These are phyloP conservation scores for Aphelenchoides fujianensis DNA, from an alignment of 1,140 invertebrate species.

Conservation along the genomic window DNA sequence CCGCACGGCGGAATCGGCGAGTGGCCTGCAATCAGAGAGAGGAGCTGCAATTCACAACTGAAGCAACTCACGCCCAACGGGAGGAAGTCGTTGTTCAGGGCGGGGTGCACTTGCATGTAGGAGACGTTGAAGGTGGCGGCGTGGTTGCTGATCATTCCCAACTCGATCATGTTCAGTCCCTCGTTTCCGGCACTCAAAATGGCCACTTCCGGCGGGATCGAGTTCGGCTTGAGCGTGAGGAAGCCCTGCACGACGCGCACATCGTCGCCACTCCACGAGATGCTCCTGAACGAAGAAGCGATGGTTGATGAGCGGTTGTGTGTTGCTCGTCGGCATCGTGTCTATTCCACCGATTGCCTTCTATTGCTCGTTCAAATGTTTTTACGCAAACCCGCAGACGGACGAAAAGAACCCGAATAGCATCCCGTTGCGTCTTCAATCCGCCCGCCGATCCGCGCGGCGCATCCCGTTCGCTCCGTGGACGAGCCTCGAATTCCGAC, in stretches of 20 bases:
- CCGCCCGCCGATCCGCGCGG: too few relatives aligned
- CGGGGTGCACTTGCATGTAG: constrained; percentile 62
- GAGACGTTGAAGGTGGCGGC: constrained; percentile 60
- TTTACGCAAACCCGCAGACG: too few relatives aligned
- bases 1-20: constrained; percentile 55
- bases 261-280: constrained; percentile 51
- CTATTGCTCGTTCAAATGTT: too few relatives aligned
- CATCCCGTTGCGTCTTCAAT: constrained; percentile 2
- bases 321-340: too few relatives aligned
- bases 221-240: constrained; percentile 58
- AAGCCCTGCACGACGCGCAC: constrained; percentile 56
- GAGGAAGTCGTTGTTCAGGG: constrained; percentile 55
- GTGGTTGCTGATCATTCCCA: constrained; percentile 57
- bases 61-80: constrained; percentile 52
- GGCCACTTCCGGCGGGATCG: constrained; percentile 57
- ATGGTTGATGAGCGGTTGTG: too few relatives aligned
- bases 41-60: constrained; percentile 29
- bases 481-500: too few relatives aligned
- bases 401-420: too few relatives aligned
- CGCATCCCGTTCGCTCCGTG: too few relatives aligned
- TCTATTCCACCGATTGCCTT: too few relatives aligned
- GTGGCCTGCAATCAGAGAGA: constrained; percentile 61
- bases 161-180: constrained; percentile 60
- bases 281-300: constrained; percentile 45
- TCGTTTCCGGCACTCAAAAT: constrained; percentile 62